These are phyloP conservation scores for Hesperophylax magnus DNA, from an alignment of 1,140 invertebrate genomes.

Conservation along the genomic window DNA sequence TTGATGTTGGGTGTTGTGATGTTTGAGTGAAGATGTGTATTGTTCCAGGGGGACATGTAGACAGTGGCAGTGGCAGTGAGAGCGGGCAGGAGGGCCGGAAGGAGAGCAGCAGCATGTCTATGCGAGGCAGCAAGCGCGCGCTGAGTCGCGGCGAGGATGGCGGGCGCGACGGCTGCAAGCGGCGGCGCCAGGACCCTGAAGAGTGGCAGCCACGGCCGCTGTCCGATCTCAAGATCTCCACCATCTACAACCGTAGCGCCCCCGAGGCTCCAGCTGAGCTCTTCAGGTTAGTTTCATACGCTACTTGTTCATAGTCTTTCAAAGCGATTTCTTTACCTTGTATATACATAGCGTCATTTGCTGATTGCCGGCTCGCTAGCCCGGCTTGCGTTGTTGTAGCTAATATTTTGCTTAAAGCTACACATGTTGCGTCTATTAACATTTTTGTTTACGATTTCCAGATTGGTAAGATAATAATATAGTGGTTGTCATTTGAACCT, in stretches of 20 bases:
- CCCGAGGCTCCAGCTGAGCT: conserved; percentile 91
- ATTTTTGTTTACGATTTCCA: too few species aligned
- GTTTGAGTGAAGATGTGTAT: background rate
- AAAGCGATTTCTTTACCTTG: background rate
- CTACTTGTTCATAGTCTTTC: conserved; percentile 50
- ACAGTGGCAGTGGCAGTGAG: background rate
- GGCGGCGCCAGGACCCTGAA: conserved; percentile 78
- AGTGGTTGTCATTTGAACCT: too few species aligned
- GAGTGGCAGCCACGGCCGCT: conserved; percentile 87
- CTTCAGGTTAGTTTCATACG: conserved; percentile 71
- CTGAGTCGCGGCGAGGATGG: conserved; percentile 74
- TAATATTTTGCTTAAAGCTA: too few species aligned
- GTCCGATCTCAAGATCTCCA: conserved; percentile 88
- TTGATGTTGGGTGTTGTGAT: too few species aligned
- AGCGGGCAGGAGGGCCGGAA: background rate
- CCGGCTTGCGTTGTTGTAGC: too few species aligned
- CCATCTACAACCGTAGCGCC: conserved; percentile 91
- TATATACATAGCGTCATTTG: background rate
- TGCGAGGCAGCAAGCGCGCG: conserved; percentile 71
- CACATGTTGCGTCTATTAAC: too few species aligned
- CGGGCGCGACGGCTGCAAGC: conserved; percentile 70
- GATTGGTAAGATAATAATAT: too few species aligned
- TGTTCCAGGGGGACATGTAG: background rate
- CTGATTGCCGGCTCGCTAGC: too few species aligned
- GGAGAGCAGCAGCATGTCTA: conserved; percentile 49